phyloP scores from a whole-genome alignment of 1,140 invertebrate genomes.

The Cydia pomonella region DNA sequence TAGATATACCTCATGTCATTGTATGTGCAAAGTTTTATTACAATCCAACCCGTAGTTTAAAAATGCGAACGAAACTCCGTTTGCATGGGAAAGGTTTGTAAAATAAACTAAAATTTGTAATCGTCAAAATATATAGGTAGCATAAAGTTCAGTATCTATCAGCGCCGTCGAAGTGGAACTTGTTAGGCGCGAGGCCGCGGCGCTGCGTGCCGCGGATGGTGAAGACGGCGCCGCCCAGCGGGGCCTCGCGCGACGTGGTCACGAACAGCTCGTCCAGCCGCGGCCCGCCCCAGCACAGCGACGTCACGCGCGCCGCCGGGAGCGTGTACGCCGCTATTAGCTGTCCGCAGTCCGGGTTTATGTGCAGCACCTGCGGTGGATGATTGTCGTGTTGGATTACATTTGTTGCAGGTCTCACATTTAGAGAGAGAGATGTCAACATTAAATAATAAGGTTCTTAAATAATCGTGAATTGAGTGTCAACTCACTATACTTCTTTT shows the following conservation, averaged over 20 bases:
- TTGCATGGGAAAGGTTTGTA: no score
- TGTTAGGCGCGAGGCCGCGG: constrained; percentile 44
- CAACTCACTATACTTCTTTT: no score
- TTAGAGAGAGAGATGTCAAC: no score
- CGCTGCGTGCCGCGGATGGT: constrained; percentile 60
- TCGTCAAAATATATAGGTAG: no score
- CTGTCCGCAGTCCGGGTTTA: constrained; percentile 55
- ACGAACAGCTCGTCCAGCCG: constrained; percentile 64
- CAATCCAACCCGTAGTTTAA: no score
- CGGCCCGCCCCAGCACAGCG: constrained; percentile 65
- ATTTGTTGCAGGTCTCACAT: no score
- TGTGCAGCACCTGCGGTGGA: constrained; percentile 54
- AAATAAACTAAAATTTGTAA: no score
- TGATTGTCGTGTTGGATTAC: not conserved
- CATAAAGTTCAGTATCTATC: constrained; percentile 48
- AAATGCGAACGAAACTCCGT: no score
- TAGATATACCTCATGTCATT: no score
- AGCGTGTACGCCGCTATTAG: constrained; percentile 62
- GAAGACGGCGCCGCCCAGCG: constrained; percentile 60
- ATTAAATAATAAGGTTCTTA: no score
- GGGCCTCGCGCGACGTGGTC: constrained; percentile 55
- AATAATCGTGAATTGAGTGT: no score
- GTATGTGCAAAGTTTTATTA: no score
- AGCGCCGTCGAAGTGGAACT: constrained; percentile 57
- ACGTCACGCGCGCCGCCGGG: constrained; percentile 56